Percentiles rank a stretch among this genome's conserved stretches.
phyloP scores from a whole-genome alignment of 2,113 vertebrate species.

The Papio anubis region DNA sequence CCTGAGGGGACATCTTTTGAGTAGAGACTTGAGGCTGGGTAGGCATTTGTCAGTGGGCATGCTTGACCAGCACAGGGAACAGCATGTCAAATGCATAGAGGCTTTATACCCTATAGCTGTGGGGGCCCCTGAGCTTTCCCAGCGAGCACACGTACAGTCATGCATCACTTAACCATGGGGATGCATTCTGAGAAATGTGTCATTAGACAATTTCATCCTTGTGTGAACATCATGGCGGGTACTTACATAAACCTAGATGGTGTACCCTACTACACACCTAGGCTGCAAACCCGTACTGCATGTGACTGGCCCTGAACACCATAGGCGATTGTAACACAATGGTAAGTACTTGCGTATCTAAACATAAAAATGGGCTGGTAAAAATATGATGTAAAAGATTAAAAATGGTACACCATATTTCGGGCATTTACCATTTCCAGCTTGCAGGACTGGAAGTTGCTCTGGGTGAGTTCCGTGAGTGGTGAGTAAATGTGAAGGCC shows the following conservation, averaged over 20 bases:
- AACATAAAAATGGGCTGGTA: neutral
- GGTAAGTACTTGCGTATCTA: neutral
- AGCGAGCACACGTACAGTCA: neutral
- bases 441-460: neutral
- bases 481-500: neutral
- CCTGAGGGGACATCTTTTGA: neutral
- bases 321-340: neutral
- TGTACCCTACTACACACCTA: neutral
- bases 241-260: neutral
- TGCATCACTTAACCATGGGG: neutral
- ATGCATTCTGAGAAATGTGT: neutral
- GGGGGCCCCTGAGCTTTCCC: neutral
- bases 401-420: neutral
- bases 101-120: rapidly evolving
- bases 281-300: neutral
- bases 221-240: neutral
- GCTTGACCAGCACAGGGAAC: too few species aligned
- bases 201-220: neutral
- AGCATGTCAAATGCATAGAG: neutral
- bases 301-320: neutral
- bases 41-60: neutral
- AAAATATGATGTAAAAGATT: neutral
- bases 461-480: neutral
- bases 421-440: neutral
- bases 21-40: neutral